A percentile compares a stretch with the other conserved stretches of the same genome.
These are phyloP conservation scores for Drosophila guanche DNA, from an alignment of 1,140 invertebrate genomes.

Conservation along the genomic window DNA sequence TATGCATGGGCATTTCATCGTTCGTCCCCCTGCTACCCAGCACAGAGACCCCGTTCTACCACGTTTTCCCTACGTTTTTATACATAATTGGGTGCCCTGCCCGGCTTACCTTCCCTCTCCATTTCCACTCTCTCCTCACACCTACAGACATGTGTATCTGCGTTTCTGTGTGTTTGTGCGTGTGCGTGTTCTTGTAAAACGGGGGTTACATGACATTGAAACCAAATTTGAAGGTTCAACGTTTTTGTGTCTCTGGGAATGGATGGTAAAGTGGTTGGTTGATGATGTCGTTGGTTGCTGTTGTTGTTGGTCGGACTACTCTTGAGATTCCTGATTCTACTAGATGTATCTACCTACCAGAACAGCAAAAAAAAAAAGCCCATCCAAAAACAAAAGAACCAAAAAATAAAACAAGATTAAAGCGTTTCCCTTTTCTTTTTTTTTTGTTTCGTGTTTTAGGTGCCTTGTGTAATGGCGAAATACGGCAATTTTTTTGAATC, in stretches of 20 bases:
- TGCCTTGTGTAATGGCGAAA: conserved; percentile 32
- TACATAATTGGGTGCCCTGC: conserved; percentile 20
- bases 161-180: conserved; percentile 1
- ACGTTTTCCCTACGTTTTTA: background rate
- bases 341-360: background rate
- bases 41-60: too few relatives aligned
- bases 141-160: conserved; percentile 1
- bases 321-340: too few relatives aligned
- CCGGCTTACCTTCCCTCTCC: background rate
- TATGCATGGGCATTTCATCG: conserved; percentile 38
- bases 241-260: conserved; percentile 25
- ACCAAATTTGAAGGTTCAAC: conserved; percentile 79
- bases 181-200: conserved; percentile 52
- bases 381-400: conserved; percentile 4
- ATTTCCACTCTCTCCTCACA: conserved; percentile 13
- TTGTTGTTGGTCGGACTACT: too few relatives aligned
- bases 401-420: conserved; percentile 26
- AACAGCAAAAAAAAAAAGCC: background rate
- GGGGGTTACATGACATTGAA: conserved; percentile 83
- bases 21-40: too few relatives aligned
- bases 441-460: conserved; percentile 18
- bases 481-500: conserved; percentile 41
- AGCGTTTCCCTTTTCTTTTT: conserved; percentile 20
- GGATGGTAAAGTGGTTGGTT: conserved; percentile 36
- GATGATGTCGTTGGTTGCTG: background rate